Conservation (phyloP, 2,888 invertebrate species). For the Drosophila bunnanda region DNA sequence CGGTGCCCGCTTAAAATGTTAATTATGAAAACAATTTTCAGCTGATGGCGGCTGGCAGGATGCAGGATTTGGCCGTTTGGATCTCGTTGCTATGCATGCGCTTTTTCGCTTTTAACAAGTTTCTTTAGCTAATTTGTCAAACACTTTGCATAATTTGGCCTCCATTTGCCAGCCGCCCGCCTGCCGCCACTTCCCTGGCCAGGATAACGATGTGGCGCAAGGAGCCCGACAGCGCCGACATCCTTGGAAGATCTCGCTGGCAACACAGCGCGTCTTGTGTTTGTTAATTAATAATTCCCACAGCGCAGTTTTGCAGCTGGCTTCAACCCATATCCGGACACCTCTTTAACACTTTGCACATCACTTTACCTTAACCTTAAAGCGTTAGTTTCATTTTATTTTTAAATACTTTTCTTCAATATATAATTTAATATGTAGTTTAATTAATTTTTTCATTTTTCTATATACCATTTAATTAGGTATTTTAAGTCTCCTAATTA, state of each 20-base stretch:
- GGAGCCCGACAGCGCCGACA: constrained; percentile 13
- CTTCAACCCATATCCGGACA: constrained; percentile 20
- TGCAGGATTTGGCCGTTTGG: constrained; percentile 52
- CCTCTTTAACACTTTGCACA: constrained; percentile 15
- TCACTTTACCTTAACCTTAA: not conserved
- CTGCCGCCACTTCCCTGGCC: constrained; percentile 17
- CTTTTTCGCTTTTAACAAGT: constrained; percentile 76
- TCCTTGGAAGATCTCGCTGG: constrained; percentile 15
- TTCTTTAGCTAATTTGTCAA: constrained; percentile 81
- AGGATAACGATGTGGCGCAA: constrained; percentile 41
- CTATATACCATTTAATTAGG: not conserved
- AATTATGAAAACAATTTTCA: constrained; percentile 75
- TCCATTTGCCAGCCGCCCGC: not conserved
- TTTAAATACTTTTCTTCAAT: not conserved
- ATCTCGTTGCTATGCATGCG: constrained; percentile 78
- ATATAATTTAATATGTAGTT: not conserved
- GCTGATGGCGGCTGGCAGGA: constrained; percentile 35
- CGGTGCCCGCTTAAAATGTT: constrained; percentile 62
- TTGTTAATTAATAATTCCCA: constrained; percentile 44
- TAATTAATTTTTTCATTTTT: not conserved
- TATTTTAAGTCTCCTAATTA: rapidly evolving
- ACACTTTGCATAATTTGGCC: constrained; percentile 80
- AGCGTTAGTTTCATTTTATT: not conserved
- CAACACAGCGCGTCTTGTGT: constrained; percentile 35
- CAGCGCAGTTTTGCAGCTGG: constrained; percentile 38